Conservation (phyloP, 1,140 invertebrate species). For the Ctenoplectra terminalis region DNA sequence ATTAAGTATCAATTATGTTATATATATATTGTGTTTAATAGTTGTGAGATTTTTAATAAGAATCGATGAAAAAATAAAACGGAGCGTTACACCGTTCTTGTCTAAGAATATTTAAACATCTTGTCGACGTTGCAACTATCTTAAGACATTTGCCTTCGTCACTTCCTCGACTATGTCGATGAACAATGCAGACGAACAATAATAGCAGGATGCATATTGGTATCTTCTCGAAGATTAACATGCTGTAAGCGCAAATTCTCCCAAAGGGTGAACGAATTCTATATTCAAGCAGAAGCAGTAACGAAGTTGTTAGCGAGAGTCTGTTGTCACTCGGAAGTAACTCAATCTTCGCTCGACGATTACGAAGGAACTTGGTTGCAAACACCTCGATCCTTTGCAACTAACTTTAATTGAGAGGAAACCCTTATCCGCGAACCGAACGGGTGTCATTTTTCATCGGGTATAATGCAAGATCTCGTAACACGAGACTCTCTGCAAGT, state of each 20-base stretch:
- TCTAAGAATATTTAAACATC: too few species aligned
- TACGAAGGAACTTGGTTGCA: conserved; percentile 30
- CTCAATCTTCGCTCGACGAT: conserved; percentile 25
- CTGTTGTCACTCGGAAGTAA: conserved; percentile 27
- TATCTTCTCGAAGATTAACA: background rate
- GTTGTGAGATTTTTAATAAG: too few species aligned
- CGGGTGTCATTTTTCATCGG: conserved; percentile 4
- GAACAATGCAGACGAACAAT: too few species aligned
- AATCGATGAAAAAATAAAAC: too few species aligned
- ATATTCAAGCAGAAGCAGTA: conserved; percentile 9
- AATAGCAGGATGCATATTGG: background rate
- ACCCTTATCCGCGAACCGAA: conserved; percentile 7
- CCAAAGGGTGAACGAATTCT: background rate
- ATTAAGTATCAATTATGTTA: too few species aligned
- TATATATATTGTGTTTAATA: too few species aligned
- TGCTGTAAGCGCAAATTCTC: background rate
- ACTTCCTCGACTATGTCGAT: too few species aligned
- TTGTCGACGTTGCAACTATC: too few species aligned
- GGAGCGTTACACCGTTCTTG: too few species aligned
- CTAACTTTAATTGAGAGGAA: conserved; percentile 30
- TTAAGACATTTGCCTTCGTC: too few species aligned
- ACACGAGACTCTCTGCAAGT: background rate
- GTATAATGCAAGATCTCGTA: conserved; percentile 3
- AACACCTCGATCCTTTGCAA: conserved; percentile 26
- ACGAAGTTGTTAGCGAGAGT: conserved; percentile 24